Conservation (phyloP, 2,113 vertebrate species). For the Scolopax mira region DNA sequence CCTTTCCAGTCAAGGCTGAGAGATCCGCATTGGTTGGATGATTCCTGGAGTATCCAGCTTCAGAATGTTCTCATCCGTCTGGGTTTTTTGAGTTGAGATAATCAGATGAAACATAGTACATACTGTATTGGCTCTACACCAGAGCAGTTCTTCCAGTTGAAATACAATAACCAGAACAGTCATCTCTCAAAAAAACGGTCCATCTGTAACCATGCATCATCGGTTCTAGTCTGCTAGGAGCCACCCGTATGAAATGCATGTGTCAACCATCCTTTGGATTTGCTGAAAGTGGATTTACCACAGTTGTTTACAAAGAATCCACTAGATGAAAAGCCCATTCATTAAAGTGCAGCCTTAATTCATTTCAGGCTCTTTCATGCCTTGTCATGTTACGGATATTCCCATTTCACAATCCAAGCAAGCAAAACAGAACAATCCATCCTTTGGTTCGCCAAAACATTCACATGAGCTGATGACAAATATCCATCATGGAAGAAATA, state of each 20-base stretch:
- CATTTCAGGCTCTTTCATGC: slow-evolving; percentile 30
- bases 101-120: background rate
- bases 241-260: background rate
- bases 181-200: background rate
- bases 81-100: background rate
- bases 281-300: slow-evolving; percentile 12
- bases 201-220: background rate
- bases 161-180: background rate
- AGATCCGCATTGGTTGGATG: background rate
- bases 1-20: background rate
- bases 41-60: background rate
- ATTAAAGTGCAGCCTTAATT: slow-evolving; percentile 45
- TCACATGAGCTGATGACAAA: slow-evolving; percentile 53
- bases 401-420: slow-evolving; percentile 54
- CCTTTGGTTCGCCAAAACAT: slow-evolving; percentile 60
- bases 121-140: background rate
- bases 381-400: slow-evolving; percentile 29
- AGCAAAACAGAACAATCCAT: slow-evolving; percentile 59
- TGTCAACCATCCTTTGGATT: background rate
- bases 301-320: background rate
- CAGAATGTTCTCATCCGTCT: background rate
- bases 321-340: background rate
- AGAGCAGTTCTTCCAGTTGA: background rate
- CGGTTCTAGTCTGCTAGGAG: background rate
- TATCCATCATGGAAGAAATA: slow-evolving; percentile 44